Conservation (phyloP, 2,113 vertebrate genomes). For the Microcebus ravelobensis region DNA sequence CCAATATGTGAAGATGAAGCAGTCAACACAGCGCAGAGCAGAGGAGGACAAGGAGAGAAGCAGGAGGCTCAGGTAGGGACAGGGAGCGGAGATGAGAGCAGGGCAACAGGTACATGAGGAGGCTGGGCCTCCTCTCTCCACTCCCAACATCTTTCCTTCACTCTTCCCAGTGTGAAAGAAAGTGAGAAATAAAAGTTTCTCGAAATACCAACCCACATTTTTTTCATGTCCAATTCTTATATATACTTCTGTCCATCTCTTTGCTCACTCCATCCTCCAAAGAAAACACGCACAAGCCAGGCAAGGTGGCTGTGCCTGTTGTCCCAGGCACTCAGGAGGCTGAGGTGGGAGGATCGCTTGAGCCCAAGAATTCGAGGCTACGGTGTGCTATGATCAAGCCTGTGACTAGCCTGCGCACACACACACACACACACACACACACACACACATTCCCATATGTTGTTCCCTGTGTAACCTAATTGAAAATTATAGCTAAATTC, state of each 20-base stretch:
- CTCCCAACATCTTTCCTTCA: too few species aligned
- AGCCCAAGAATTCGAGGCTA: not conserved
- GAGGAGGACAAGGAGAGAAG: not conserved
- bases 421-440: not conserved
- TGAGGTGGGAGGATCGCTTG: not conserved
- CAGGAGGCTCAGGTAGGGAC: not conserved
- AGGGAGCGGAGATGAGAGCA: rapidly evolving
- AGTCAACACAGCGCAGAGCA: not conserved
- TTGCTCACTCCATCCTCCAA: not conserved
- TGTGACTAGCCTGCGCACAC: not conserved
- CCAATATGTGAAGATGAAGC: not conserved
- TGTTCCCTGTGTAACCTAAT: not conserved
- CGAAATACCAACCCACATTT: not conserved
- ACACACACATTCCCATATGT: not conserved
- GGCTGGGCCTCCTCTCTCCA: not conserved
- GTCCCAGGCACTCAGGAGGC: not conserved
- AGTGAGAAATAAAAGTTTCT: not conserved
- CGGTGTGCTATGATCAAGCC: not conserved
- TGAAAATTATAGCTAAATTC: not conserved
- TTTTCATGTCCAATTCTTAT: not conserved
- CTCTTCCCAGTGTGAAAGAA: not conserved
- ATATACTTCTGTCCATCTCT: not conserved
- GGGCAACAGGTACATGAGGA: not conserved
- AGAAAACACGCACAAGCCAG: not conserved
- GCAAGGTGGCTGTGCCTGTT: not conserved